Percentiles rank a stretch among this genome's conserved stretches.
These are phyloP conservation scores for Caenorhabditis uteleia DNA, from an alignment of 2,888 invertebrate genomes.

Conservation along the genomic window DNA sequence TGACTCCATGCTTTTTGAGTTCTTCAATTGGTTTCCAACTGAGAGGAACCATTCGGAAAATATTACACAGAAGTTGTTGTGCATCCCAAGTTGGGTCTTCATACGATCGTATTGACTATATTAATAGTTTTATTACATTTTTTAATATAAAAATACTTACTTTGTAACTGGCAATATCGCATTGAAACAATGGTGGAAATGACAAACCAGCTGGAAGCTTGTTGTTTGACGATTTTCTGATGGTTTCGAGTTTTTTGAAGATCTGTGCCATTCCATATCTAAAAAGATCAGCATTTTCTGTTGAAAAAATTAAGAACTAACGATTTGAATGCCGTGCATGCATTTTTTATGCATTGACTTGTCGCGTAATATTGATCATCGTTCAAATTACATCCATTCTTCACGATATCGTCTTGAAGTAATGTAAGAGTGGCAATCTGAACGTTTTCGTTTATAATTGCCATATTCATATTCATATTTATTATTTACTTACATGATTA, in stretches of 20 bases:
- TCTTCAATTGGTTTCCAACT: conserved; percentile 88
- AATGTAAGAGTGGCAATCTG: conserved; percentile 86
- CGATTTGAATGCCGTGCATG: conserved; percentile 83
- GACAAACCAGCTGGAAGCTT: conserved; percentile 3
- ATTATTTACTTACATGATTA: conserved; percentile 80
- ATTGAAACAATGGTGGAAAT: conserved; percentile 16
- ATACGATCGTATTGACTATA: conserved; percentile 74
- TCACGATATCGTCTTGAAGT: conserved; percentile 77
- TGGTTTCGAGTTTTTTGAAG: conserved; percentile 78
- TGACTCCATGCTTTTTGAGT: conserved; percentile 83
- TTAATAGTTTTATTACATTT: not conserved
- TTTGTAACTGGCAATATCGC: conserved; percentile 25
- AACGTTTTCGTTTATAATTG: not conserved
- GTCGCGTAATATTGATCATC: conserved; percentile 91
- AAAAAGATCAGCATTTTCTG: too few relatives aligned
- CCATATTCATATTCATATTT: not conserved
- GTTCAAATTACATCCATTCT: conserved; percentile 73
- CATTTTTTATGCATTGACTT: conserved; percentile 87
- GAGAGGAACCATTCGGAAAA: conserved; percentile 60
- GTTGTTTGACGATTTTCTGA: conserved; percentile 8
- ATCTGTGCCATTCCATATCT: conserved; percentile 90
- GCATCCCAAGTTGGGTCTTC: conserved; percentile 86
- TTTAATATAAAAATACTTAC: conserved; percentile 9
- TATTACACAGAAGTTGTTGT: conserved; percentile 81
- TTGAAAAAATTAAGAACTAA: conserved; percentile 6